Base-by-base conservation (phyloP, 2,888 invertebrate genomes). In the Litoditis marina region DNA sequence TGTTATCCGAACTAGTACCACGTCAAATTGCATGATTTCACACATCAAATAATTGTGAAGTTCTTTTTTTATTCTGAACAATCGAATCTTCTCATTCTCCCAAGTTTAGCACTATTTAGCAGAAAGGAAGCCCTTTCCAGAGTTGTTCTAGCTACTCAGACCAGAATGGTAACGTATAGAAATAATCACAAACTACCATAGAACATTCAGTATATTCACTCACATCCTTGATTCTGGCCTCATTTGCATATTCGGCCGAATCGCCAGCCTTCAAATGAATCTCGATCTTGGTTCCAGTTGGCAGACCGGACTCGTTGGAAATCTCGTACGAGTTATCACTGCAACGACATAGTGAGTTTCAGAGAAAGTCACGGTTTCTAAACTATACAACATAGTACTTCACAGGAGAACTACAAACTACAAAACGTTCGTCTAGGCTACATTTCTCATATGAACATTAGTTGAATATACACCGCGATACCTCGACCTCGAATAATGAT, bases 201-300 rank as follows among this genome's bases (percentile, higher is more conserved):
- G 19, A n/a, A n/a, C n/a, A n/a, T n/a, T n/a, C n/a, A n/a, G n/a
- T n/a, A 54, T 39, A n/a, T n/a, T 19, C 8, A 39, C 68, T 58
- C 25, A 78, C 84, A 89, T 90, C 87, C 85, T 89, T 89, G 36
- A 95, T 89, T 25, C 88, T 88, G 8, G 89, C 88, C 78, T 93
- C 92, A 84, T 94, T 92, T 50, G 92, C 88, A 85, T 90, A 96
- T 83, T 94, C 92, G 58, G 92, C 88, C 82, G 90, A 89, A 58
- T 94, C 94, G n/a, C 76, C 78, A 0, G 89, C 87, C 85, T 92
- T 93, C 55, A 96, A 86, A 83, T 94, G 89, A 16, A 95, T 86
- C 46, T 94, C 89, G 76, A 96, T 93, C 87, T 92, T 94, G 0
- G 94, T 95, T 56, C 96, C 96, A 76, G 89, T 87, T 64, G 90